These are phyloP conservation scores for Limosa lapponica DNA, from an alignment of 2,797 vertebrate genomes.

Conservation along the genomic window DNA sequence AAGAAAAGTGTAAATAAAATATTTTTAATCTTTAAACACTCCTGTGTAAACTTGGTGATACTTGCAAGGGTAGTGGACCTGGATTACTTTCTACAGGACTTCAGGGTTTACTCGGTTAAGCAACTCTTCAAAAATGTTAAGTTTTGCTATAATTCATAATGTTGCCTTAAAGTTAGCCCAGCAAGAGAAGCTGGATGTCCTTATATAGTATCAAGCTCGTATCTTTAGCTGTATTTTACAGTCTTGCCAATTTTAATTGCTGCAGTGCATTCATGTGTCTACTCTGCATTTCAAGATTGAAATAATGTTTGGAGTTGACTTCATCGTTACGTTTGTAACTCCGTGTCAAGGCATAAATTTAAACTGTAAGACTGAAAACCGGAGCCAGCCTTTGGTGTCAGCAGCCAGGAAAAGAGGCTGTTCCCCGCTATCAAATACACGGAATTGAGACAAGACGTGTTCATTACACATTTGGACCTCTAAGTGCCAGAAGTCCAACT, in stretches of 20 bases:
- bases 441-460: fast-evolving
- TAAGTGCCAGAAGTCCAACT: not conserved
- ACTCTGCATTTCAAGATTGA: not conserved
- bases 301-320: not conserved
- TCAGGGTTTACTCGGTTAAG: not conserved
- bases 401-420: not conserved
- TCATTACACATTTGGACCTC: fast-evolving
- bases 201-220: not conserved
- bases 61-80: not conserved
- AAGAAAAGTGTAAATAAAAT: conserved; percentile 85
- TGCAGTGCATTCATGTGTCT: not conserved
- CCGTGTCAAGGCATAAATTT: fast-evolving
- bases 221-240: not conserved
- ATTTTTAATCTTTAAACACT: conserved; percentile 82
- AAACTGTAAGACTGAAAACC: fast-evolving
- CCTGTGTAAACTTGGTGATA: not conserved
- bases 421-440: fast-evolving
- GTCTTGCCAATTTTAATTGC: not conserved
- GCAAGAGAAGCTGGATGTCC: not conserved
- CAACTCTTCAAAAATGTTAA: not conserved
- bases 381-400: not conserved
- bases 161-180: not conserved
- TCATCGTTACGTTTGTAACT: not conserved
- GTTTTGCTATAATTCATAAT: not conserved
- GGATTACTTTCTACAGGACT: not conserved